A percentile compares a stretch with the other conserved stretches of the same genome.
These are phyloP conservation scores for Sinopyrophorus schimmeli DNA, from an alignment of 2,888 invertebrate species.

Conservation along the genomic window DNA sequence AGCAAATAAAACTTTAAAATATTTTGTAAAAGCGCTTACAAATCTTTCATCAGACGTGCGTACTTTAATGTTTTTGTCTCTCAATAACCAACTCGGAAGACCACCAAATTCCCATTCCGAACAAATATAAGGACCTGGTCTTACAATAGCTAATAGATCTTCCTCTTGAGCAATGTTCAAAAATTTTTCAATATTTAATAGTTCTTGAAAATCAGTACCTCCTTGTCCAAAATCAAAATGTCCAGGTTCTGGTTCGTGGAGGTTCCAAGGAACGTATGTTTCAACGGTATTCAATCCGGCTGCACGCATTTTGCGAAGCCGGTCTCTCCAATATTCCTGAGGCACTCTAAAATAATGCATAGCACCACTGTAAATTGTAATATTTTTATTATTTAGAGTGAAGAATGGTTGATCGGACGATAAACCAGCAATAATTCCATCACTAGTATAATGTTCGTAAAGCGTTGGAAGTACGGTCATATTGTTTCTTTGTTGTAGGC, in stretches of 20 bases:
- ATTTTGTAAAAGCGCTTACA: constrained; percentile 56
- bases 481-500: too few relatives aligned
- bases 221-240: constrained; percentile 55
- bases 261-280: constrained; percentile 86
- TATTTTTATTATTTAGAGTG: constrained; percentile 53
- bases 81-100: constrained; percentile 57
- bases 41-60: constrained; percentile 47
- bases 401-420: constrained; percentile 47
- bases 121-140: constrained; percentile 90
- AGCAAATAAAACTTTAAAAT: constrained; percentile 57
- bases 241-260: constrained; percentile 78
- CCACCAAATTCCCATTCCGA: constrained; percentile 75
- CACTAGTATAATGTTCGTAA: constrained; percentile 54
- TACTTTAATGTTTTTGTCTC: constrained; percentile 55
- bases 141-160: constrained; percentile 74
- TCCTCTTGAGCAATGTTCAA: constrained; percentile 72
- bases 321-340: constrained; percentile 75
- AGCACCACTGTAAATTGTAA: constrained; percentile 59
- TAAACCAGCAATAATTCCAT: constrained; percentile 46
- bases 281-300: constrained; percentile 87
- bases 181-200: constrained; percentile 64
- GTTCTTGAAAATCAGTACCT: constrained; percentile 67
- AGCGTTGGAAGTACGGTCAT: constrained; percentile 42
- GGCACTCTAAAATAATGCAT: constrained; percentile 87
- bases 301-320: constrained; percentile 73